Evolutionary conservation across 2,888 invertebrate genomes (phyloP).

Genomic region (Micoletzkya japonica): DNA sequence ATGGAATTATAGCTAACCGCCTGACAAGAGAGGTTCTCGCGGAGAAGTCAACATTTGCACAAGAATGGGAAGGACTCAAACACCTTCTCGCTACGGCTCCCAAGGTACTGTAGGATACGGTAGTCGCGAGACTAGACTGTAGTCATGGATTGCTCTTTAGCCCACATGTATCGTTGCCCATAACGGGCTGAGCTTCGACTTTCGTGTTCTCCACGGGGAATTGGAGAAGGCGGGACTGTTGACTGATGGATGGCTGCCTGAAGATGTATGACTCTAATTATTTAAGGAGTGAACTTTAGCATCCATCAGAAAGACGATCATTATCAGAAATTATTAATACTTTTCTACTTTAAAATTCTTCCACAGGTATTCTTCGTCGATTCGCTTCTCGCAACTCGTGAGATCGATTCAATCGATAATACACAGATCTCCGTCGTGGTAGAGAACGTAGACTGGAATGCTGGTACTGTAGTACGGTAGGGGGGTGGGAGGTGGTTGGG

Average conservation of each 20-base stretch:
- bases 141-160: neutral
- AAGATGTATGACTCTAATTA: too few species aligned
- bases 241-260: slow-evolving; percentile 22
- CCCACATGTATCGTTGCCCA: slow-evolving; percentile 39
- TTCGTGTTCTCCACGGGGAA: slow-evolving; percentile 52
- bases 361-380: slow-evolving; percentile 42
- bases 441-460: slow-evolving; percentile 10
- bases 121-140: neutral
- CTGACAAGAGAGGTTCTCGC: slow-evolving; percentile 33
- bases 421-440: slow-evolving; percentile 16
- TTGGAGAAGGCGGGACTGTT: slow-evolving; percentile 38
- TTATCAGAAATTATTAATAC: neutral
- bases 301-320: neutral
- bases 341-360: neutral
- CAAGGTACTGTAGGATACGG: slow-evolving; percentile 29
- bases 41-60: slow-evolving; percentile 41
- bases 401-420: slow-evolving; percentile 39
- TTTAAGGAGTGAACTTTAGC: slow-evolving; percentile 14
- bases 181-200: slow-evolving; percentile 49
- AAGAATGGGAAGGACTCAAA: slow-evolving; percentile 47
- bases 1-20: slow-evolving; percentile 29
- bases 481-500: too few species aligned
- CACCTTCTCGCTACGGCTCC: slow-evolving; percentile 42
- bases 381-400: slow-evolving; percentile 40
- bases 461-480: neutral